Base-by-base conservation (phyloP, 2,797 vertebrate species). In the Typhlichthys subterraneus region DNA sequence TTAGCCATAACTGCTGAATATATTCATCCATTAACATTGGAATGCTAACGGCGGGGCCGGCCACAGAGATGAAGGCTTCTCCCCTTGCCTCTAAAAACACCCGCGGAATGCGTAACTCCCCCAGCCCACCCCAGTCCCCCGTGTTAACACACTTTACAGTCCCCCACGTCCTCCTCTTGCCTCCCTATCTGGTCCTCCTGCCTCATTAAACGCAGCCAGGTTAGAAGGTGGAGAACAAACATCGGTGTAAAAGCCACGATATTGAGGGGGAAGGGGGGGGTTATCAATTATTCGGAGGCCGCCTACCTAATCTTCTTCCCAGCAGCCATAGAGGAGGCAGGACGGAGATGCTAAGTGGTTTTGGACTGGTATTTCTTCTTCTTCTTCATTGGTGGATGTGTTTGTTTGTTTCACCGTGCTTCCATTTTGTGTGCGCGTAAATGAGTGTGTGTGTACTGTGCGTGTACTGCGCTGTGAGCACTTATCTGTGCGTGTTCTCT, bases 141-240 rank as follows among this genome's bases (percentile, higher is more conserved):
- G 14, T 47, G 4, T 15, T 45, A 10, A 23, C 15, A n/a, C 33
- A 2, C n/a, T 2, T 52, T 8, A 38, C 9, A 2, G 12, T 9
- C 15, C 14, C 19, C 12, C 49, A 29, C 19, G 2, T 14, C 13
- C 14, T 66, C 38, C 2, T 7, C 33, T 5, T 11, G 65, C 31
- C 2, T 7, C 38, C 4, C 12, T 17, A 15, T 56, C 15, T 13
- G 51, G 17, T 63, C 62, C 53, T 72, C 67, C 53, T 67, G 73
- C 69, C 70, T 81, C 71, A 73, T 83, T 75, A 77, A 70, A 70
- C 73, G 63, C 70, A 75, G 64, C 51, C 17, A 2, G 72, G 69
- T 79, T 68, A 65, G 68, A 82, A 59, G 56, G 62, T 49, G 61
- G 61, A 70, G 72, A 76, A 79, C 80, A 85, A 85, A 88, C 75